phyloP scores from a whole-genome alignment of 2,888 invertebrate species.

The Ophion slaviceki region DNA sequence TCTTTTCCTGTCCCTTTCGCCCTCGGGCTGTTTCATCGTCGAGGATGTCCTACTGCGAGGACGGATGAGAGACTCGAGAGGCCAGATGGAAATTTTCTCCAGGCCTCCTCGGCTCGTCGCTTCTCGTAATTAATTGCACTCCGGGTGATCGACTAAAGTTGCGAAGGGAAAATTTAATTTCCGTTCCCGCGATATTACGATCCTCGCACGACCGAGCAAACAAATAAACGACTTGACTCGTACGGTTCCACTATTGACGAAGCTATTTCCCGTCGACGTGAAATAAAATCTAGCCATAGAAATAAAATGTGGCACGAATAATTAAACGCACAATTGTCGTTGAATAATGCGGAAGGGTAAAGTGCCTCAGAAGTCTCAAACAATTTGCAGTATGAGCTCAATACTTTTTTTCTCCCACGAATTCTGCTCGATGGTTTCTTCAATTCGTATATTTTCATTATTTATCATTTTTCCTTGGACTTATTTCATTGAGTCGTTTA shows the following conservation, averaged over 20 bases:
- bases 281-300: constrained; percentile 6
- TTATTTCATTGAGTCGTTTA: not conserved
- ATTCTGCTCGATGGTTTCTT: not conserved
- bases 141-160: constrained; percentile 47
- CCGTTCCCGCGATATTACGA: constrained; percentile 20
- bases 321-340: constrained; percentile 8
- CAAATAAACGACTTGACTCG: constrained; percentile 13
- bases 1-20: constrained; percentile 7
- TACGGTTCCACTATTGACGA: not conserved
- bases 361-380: constrained; percentile 56
- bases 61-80: constrained; percentile 31
- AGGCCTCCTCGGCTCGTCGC: constrained; percentile 29
- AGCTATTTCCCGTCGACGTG: not conserved
- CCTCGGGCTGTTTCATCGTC: constrained; percentile 13
- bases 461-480: not conserved
- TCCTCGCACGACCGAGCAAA: constrained; percentile 9
- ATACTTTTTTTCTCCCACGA: not conserved
- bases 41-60: constrained; percentile 47
- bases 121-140: constrained; percentile 55
- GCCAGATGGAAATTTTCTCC: constrained; percentile 58
- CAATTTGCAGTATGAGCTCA: not conserved
- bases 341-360: constrained; percentile 44
- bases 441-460: not conserved
- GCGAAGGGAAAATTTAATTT: constrained; percentile 57
- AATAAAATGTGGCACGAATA: not conserved